Evolutionary conservation across 2,113 vertebrate genomes (phyloP), one percentile per base, ranked within the genome.

Genomic region (Formicarius rufipectus): DNA sequence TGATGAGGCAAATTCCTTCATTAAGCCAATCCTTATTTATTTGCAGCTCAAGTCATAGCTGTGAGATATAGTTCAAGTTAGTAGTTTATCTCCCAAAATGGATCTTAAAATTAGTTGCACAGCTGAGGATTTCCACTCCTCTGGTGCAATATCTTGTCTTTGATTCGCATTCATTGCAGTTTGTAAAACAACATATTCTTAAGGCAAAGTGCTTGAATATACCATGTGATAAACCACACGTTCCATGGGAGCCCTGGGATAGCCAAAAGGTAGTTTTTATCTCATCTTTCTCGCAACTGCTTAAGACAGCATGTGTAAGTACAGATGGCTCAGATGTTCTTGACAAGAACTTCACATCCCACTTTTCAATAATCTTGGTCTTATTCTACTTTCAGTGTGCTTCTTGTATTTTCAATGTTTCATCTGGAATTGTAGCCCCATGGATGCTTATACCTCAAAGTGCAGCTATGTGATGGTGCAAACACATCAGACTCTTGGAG

Each of bases 171-270:
- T 74, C 16, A 7, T 5, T 62, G 24, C 8, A 45, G 12, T 73
- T 17, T 53, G 33, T 69, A 37, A 4, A 68, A 4, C 18, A 33
- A 23, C 37, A 39, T 1, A 3, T 31, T 42, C 16, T 72, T 21
- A 47, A 64, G 10, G 13, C 14, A 83, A 37, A 40, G 12, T 33
- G 10, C 9, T 14, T 35, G 9, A 19, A 56, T 6, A 33, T 3
- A 47, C 7, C 4, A 0, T 47, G 10, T 45, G 58, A 27, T 33
- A 63, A 75, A 68, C 1, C 18, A 74, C 59, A n/a, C 21, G 31
- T 2, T 0, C 9, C 10, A 7, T 3, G 12, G 31, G 33, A 53
- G 4, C 17, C 39, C 9, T 2, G 0, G 20, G 10, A 45, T 47
- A 7, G 16, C 23, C 33, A 47, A 60, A 15, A 52, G 4, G 6